phyloP scores from a whole-genome alignment of 2,888 invertebrate genomes.

The Plebejus anna region DNA sequence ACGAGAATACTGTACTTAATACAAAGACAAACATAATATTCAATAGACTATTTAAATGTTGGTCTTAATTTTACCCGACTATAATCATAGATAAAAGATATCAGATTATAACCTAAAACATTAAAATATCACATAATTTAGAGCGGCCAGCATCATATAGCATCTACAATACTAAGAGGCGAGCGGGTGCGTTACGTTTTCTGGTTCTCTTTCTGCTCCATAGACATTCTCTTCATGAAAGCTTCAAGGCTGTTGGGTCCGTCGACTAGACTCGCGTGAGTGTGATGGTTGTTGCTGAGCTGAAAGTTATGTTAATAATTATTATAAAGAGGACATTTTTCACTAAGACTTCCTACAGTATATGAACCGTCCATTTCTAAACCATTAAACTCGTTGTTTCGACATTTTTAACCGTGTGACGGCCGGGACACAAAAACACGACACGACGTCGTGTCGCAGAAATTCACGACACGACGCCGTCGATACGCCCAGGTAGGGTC shows the following conservation, averaged over 20 bases:
- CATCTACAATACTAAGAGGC: neutral
- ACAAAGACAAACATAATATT: too few relatives aligned
- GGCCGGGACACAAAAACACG: too few relatives aligned
- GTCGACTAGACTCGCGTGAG: constrained; percentile 53
- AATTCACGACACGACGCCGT: too few relatives aligned
- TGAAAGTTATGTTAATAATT: constrained; percentile 38
- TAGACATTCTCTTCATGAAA: constrained; percentile 60
- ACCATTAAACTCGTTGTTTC: too few relatives aligned
- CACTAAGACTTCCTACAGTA: too few relatives aligned
- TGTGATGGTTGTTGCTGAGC: constrained; percentile 58
- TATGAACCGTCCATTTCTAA: too few relatives aligned
- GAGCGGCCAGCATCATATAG: neutral
- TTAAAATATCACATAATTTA: constrained; percentile 25
- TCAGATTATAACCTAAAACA: neutral
- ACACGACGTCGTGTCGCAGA: too few relatives aligned
- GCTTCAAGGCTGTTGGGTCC: constrained; percentile 52
- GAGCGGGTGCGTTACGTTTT: neutral
- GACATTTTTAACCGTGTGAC: too few relatives aligned
- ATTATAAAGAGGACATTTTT: neutral
- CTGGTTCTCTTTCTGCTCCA: constrained; percentile 40
- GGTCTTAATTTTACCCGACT: too few relatives aligned
- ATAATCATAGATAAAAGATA: too few relatives aligned
- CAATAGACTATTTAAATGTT: neutral
- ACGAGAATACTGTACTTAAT: too few relatives aligned
- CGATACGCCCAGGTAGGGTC: too few relatives aligned